Evolutionary conservation across 2,888 invertebrate genomes (phyloP).

Genomic region (Drosophila prolongata): DNA sequence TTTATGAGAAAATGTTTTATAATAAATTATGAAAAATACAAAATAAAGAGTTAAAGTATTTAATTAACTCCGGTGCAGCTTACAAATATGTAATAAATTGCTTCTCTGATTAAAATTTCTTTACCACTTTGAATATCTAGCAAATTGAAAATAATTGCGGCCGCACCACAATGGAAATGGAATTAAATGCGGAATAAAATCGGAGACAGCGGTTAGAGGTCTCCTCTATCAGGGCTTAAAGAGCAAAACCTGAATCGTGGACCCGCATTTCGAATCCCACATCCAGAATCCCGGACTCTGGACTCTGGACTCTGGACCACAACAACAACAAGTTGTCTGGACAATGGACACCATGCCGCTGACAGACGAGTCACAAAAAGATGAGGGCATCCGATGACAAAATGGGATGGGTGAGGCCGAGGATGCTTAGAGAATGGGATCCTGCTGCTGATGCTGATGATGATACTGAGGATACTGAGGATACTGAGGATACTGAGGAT

Average conservation of each 20-base stretch:
- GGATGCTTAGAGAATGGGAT: conserved; percentile 9
- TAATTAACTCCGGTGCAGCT: too few relatives aligned
- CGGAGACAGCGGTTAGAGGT: background rate
- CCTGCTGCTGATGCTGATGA: conserved; percentile 26
- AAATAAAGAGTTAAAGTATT: too few relatives aligned
- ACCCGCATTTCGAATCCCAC: background rate
- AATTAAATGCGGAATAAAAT: background rate
- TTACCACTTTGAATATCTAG: background rate
- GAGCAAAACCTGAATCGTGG: conserved; percentile 12
- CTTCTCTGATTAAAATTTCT: background rate
- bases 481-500: conserved; percentile 32
- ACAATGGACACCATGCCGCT: conserved; percentile 43
- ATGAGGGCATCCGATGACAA: conserved; percentile 46
- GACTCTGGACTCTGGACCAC: background rate
- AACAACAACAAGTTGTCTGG: conserved; percentile 27
- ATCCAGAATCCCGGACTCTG: background rate
- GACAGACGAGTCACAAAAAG: conserved; percentile 35
- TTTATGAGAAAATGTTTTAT: too few relatives aligned
- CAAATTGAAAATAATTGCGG: background rate
- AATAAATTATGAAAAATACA: too few relatives aligned
- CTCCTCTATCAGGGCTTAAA: conserved; percentile 10
- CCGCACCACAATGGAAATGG: background rate
- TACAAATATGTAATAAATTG: too few relatives aligned
- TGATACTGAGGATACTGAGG: conserved; percentile 19
- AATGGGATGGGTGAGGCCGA: conserved; percentile 6